phyloP scores from a whole-genome alignment of 2,888 invertebrate species.

The Mesodorylaimus sp. region DNA sequence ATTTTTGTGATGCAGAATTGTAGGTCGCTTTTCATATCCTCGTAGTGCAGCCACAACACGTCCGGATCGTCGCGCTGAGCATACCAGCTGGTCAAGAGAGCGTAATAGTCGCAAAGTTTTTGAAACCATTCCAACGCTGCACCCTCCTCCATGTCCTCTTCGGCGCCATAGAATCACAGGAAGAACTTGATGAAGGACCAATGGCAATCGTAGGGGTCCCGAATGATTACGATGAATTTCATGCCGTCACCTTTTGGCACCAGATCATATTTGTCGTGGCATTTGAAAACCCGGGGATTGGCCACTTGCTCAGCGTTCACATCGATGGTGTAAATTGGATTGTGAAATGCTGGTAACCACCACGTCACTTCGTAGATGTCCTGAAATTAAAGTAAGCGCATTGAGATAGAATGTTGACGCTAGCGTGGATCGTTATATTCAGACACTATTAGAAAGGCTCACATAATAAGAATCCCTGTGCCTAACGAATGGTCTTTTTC shows the following conservation, averaged over 20 bases:
- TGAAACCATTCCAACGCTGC: no score
- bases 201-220: not conserved
- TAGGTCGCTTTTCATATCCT: no score
- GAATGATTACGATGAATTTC: not conserved
- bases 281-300: not conserved
- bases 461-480: no score
- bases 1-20: no score
- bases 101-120: no score
- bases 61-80: no score
- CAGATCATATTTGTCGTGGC: not conserved
- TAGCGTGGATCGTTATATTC: no score
- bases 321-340: not conserved
- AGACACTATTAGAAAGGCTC: no score
- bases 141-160: not conserved
- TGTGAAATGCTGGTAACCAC: constrained; percentile 1
- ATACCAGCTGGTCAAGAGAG: no score
- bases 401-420: not conserved
- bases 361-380: constrained; percentile 8
- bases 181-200: not conserved
- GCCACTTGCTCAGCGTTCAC: constrained; percentile 1
- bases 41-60: no score
- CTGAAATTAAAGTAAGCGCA: no score
- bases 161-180: not conserved
- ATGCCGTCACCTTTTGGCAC: constrained; percentile 3
- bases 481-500: no score